Evolutionary conservation across 1,140 invertebrate genomes (phyloP), one percentile per base, ranked within the genome.

Genomic region (Ylistrum balloti): DNA sequence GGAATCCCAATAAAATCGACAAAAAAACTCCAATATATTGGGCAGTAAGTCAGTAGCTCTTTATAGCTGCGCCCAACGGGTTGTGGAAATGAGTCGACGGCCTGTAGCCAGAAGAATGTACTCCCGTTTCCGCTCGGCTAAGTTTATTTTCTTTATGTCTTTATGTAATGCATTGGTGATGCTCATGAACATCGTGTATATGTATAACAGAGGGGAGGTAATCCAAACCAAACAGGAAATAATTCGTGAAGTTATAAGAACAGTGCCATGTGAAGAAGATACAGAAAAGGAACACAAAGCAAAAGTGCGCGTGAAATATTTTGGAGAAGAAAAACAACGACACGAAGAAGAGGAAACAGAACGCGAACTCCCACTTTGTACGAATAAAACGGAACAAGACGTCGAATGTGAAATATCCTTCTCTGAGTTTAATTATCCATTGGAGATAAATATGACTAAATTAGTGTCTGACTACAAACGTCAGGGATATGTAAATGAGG

Each of bases 51-150:
- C 56, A 74, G 56, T 74, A 11, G 56, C 56, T 28, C 56, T 28
- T 74, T 74, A 74, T 17, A 45, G 41, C 41, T 17, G 20, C 22
- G n/a, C 22, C 22, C 5, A 74, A 22, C 56, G 13, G 56, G 5
- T 38, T 13, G 35, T 28, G 56, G 56, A 74, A 11, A 74, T 74
- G 56, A 74, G 56, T 74, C 56, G 56, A 22, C 56, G 56, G 11
- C n/a, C 28, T 28, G 56, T 17, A 5, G 56, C 22, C n/a, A 74
- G 56, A n/a, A 74, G 56, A 2, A 74, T 74, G 56, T 74, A 74
- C 56, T 74, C 56, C 5, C 56, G 56, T 28, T 74, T 74, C 56
- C 56, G 56, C n/a, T 74, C 56, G 56, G 56, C 56, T n/a, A 74
- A 74, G 17, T 74, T 74, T n/a, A 74, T 74, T n/a, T 74, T 74